Conservation (phyloP, 2,113 vertebrate species). For the Athene cunicularia region DNA sequence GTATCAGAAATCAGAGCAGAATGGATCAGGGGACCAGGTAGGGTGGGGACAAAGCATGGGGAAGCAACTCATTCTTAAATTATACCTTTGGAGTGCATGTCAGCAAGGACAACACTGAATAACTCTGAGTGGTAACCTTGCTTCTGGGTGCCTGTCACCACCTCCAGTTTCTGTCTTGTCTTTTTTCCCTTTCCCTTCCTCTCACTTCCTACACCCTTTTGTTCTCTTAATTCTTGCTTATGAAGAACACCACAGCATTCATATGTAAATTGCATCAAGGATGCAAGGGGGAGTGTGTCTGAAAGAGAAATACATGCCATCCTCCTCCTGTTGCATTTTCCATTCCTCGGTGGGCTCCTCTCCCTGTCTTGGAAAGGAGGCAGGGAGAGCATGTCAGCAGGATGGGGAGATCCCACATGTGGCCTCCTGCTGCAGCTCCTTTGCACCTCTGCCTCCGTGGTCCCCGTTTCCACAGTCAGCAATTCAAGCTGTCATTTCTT, state of each 20-base stretch:
- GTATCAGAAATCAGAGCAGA: neutral
- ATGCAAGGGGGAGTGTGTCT: neutral
- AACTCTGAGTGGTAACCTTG: conserved; percentile 22
- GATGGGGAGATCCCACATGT: neutral
- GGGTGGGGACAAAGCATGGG: neutral
- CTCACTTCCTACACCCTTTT: conserved; percentile 53
- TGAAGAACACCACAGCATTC: conserved; percentile 52
- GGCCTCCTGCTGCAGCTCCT: neutral
- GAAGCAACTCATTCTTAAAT: conserved; percentile 14
- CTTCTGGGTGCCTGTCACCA: conserved; percentile 53
- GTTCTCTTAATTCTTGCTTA: conserved; percentile 59
- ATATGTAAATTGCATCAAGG: conserved; percentile 49
- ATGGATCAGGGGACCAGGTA: neutral
- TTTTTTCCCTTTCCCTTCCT: conserved; percentile 16
- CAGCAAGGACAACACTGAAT: conserved; percentile 1
- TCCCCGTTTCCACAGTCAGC: neutral
- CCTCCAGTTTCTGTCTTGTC: conserved; percentile 58
- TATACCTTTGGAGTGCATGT: neutral
- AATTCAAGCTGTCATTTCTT: neutral
- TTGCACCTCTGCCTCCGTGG: neutral
- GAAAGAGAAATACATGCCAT: neutral
- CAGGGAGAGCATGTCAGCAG: neutral
- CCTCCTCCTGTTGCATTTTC: neutral
- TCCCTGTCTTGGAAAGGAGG: neutral
- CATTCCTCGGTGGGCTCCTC: neutral